phyloP scores from a whole-genome alignment of 2,113 vertebrate genomes.

The Nycticryphes semicollaris region DNA sequence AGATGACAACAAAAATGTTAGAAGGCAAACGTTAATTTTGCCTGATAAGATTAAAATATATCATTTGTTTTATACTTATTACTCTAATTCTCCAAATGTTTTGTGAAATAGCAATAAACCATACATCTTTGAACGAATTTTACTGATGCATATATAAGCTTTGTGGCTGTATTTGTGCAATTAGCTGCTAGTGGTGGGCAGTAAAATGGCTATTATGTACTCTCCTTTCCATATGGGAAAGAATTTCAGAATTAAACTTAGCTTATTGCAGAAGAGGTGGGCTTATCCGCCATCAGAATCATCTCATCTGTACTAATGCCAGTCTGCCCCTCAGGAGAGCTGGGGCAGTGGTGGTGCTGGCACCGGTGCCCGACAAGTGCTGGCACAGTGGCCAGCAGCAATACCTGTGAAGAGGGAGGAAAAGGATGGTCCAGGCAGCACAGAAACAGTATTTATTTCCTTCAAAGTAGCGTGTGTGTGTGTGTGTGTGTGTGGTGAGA shows the following conservation, averaged over 20 bases:
- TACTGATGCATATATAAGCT: background rate
- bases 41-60: background rate
- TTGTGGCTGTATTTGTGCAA: constrained; percentile 13
- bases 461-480: background rate
- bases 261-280: background rate
- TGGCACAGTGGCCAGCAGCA: accelerated
- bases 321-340: background rate
- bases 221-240: background rate
- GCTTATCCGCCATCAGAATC: background rate
- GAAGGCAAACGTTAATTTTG: background rate
- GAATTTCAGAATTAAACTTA: constrained; percentile 19
- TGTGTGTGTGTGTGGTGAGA: too few species aligned
- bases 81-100: constrained; percentile 32
- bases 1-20: background rate
- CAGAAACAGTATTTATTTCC: background rate
- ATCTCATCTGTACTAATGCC: background rate
- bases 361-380: background rate
- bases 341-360: background rate
- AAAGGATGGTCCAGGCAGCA: background rate
- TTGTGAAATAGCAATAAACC: constrained; percentile 11
- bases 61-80: constrained; percentile 2
- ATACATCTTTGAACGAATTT: constrained; percentile 16
- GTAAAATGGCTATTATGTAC: background rate
- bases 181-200: constrained; percentile 1
- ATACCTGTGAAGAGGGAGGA: background rate